These are phyloP conservation scores for Clupea harengus DNA, from an alignment of 2,113 vertebrate species.

Conservation along the genomic window DNA sequence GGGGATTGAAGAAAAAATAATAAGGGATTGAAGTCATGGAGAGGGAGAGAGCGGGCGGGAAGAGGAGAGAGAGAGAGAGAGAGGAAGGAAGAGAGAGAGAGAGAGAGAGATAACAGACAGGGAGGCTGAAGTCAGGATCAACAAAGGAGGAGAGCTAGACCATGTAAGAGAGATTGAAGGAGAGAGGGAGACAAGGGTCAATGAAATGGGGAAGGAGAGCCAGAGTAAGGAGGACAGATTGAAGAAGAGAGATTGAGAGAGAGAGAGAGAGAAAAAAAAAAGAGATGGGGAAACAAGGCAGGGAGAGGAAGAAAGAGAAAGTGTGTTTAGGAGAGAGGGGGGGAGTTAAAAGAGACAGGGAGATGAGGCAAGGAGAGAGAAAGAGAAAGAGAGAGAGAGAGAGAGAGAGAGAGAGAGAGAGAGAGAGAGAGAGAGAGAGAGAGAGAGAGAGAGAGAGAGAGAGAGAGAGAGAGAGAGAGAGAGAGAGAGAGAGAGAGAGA, in stretches of 20 bases:
- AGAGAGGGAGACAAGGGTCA: background rate
- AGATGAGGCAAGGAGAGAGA: background rate
- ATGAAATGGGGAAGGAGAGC: too few relatives aligned
- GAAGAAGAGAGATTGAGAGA: background rate
- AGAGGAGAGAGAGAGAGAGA: background rate
- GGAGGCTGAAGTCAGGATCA: background rate
- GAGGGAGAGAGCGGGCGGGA: background rate
- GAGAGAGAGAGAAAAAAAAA: background rate
- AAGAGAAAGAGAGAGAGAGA: background rate
- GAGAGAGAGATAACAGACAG: background rate
- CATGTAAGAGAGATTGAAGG: background rate
- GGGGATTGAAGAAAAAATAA: background rate
- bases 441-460: background rate
- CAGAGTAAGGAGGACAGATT: too few relatives aligned
- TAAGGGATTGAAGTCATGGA: background rate
- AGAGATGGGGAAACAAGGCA: too few relatives aligned
- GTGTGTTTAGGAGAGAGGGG: too few relatives aligned
- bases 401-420: background rate
- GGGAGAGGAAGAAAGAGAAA: background rate
- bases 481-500: too few relatives aligned
- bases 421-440: background rate
- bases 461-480: too few relatives aligned
- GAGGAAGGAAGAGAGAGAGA: background rate
- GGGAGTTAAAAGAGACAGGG: background rate
- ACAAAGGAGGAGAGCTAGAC: background rate